Conservation (phyloP, 2,888 invertebrate species). For the Tinea trinotella region DNA sequence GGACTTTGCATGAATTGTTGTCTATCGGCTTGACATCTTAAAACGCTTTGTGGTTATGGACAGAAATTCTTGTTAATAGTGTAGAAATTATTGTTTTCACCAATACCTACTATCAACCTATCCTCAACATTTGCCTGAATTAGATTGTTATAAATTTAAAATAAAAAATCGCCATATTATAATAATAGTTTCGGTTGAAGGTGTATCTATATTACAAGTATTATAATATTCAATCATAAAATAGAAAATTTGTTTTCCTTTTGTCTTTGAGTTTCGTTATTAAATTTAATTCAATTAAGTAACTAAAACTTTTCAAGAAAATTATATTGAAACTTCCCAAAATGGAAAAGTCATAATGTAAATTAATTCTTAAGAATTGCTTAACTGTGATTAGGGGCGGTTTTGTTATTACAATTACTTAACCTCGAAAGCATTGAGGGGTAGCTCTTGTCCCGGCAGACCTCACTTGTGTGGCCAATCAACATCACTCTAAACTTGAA, state of each 20-base stretch:
- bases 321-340: neutral
- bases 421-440: neutral
- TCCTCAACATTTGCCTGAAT: too few relatives aligned
- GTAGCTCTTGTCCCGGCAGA: neutral
- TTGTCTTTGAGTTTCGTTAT: slow-evolving; percentile 1
- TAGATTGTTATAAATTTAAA: too few relatives aligned
- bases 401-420: slow-evolving; percentile 6
- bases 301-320: slow-evolving; percentile 4
- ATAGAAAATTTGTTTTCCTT: slow-evolving; percentile 4
- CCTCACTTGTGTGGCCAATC: slow-evolving; percentile 28
- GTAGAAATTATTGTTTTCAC: too few relatives aligned
- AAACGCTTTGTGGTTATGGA: too few relatives aligned
- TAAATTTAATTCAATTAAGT: slow-evolving; percentile 7
- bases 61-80: too few relatives aligned
- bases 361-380: neutral
- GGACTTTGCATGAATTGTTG: too few relatives aligned
- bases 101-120: too few relatives aligned
- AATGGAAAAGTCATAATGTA: slow-evolving; percentile 10
- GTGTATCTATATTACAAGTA: neutral
- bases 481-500: slow-evolving; percentile 48
- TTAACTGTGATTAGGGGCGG: neutral
- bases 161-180: too few relatives aligned
- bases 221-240: neutral
- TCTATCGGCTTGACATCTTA: too few relatives aligned
- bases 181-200: too few relatives aligned